phyloP scores from a whole-genome alignment of 1,140 invertebrate genomes.

The Achroia grisella region DNA sequence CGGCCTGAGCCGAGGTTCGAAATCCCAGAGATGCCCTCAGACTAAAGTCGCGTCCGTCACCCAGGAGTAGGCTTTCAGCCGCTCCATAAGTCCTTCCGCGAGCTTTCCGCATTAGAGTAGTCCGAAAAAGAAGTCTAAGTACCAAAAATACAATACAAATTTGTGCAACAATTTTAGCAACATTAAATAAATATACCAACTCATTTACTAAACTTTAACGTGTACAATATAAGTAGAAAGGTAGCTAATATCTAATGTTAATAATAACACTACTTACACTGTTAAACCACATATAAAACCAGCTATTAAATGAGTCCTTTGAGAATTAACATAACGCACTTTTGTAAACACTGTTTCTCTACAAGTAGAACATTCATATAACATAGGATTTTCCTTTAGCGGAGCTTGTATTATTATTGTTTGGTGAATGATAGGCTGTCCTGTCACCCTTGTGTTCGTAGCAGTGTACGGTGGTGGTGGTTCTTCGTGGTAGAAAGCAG shows the following conservation, averaged over 20 bases:
- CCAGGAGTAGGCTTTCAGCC: no score
- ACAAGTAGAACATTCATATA: constrained; percentile 39
- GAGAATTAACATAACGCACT: constrained; percentile 44
- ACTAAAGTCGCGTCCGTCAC: no score
- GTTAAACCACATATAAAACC: constrained; percentile 58
- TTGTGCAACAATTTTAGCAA: background rate
- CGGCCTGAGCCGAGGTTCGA: no score
- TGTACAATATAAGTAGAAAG: background rate
- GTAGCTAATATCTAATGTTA: background rate
- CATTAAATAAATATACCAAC: background rate
- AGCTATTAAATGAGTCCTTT: constrained; percentile 51
- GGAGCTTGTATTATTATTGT: constrained; percentile 38
- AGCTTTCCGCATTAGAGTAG: no score
- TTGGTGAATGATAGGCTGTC: constrained; percentile 29
- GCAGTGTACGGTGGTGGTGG: constrained; percentile 46
- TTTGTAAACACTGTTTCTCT: constrained; percentile 37
- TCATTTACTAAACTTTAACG: background rate
- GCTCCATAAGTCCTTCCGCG: no score
- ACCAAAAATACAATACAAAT: background rate
- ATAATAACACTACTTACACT: constrained; percentile 34
- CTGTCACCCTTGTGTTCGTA: constrained; percentile 10
- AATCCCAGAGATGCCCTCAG: no score
- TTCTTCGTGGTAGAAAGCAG: constrained; percentile 14
- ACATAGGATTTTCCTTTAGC: constrained; percentile 33
- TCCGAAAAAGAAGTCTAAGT: no score